Evolutionary conservation across 1,140 invertebrate species (phyloP).

Genomic region (Monochamus saltuarius): DNA sequence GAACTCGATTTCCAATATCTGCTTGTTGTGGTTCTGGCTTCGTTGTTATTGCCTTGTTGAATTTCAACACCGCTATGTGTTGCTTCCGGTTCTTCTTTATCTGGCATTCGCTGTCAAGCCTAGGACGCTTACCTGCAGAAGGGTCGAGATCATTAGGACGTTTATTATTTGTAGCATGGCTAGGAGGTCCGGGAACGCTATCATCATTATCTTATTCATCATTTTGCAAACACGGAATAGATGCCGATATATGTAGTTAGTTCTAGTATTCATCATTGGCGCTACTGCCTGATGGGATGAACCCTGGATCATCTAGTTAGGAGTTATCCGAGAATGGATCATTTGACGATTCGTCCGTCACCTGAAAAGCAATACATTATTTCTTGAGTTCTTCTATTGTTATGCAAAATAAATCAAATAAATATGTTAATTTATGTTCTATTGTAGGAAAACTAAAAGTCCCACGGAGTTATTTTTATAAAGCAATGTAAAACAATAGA

Average conservation of each 20-base stretch:
- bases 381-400: no score
- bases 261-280: not conserved
- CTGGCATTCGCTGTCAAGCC: not conserved
- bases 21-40: not conserved
- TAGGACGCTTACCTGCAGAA: conserved; percentile 1
- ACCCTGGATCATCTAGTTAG: not conserved
- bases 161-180: not conserved
- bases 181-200: not conserved
- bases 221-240: not conserved
- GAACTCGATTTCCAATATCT: not conserved
- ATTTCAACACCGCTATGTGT: not conserved
- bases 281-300: conserved; percentile 1
- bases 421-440: no score
- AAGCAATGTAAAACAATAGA: no score
- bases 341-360: conserved; percentile 4
- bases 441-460: no score
- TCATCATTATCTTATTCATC: not conserved
- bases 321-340: conserved; percentile 4
- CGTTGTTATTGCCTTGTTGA: not conserved
- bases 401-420: no score
- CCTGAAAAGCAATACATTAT: not conserved
- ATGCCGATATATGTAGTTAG: no score
- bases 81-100: not conserved
- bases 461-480: no score
- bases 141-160: no score